phyloP scores from a whole-genome alignment of 2,797 vertebrate species.

The Periparus ater region DNA sequence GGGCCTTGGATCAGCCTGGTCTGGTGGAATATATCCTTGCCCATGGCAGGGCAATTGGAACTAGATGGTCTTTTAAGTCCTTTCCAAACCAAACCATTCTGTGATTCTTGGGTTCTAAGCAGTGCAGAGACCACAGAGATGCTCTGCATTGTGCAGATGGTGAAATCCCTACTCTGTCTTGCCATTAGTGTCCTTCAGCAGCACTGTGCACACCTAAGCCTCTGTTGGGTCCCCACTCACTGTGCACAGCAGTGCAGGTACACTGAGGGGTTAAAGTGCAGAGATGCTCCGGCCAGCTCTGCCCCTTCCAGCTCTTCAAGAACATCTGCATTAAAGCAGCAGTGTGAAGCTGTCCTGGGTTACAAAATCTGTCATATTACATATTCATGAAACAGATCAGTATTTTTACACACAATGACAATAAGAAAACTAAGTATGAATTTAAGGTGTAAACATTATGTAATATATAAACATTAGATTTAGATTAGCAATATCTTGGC shows the following conservation, averaged over 20 bases:
- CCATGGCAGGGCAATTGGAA: fast-evolving
- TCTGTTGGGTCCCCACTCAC: fast-evolving
- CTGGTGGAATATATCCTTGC: neutral
- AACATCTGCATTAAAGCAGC: neutral
- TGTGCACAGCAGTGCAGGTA: neutral
- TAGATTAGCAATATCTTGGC: neutral
- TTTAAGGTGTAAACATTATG: neutral
- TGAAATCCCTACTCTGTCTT: neutral
- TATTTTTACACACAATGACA: neutral
- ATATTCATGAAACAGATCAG: neutral
- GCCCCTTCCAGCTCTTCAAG: neutral
- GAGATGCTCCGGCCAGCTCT: neutral
- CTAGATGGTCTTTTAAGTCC: too few species aligned
- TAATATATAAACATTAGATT: neutral
- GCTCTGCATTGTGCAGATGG: fast-evolving
- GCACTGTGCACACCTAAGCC: neutral
- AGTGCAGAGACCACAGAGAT: neutral
- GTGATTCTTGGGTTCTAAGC: neutral
- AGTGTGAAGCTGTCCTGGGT: neutral
- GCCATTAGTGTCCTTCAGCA: fast-evolving
- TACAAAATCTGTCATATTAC: neutral
- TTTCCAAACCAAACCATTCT: neutral
- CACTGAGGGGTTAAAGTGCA: neutral
- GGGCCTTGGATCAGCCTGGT: neutral
- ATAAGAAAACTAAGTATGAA: neutral